Evolutionary conservation across 2,797 vertebrate species (phyloP).

Genomic region (Borostomias antarcticus): DNA sequence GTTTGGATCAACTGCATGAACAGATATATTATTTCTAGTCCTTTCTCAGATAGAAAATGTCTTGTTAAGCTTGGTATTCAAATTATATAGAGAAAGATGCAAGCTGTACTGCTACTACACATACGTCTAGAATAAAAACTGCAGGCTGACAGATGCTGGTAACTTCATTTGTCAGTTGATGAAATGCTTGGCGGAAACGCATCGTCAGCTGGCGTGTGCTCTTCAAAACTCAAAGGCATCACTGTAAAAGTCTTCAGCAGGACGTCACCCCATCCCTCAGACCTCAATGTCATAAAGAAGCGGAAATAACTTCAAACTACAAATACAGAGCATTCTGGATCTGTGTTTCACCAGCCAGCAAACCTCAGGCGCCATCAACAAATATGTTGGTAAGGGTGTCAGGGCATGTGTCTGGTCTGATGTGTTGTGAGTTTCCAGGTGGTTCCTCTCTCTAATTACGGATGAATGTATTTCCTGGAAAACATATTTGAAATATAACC

Average conservation of each 20-base stretch:
- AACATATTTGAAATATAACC: constrained; percentile 77
- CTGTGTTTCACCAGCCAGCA: constrained; percentile 30
- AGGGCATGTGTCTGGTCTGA: constrained; percentile 74
- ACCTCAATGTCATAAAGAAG: not conserved
- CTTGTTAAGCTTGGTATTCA: not conserved
- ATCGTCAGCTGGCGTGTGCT: not conserved
- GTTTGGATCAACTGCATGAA: constrained; percentile 47
- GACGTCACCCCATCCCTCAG: too few relatives aligned
- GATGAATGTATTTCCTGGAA: constrained; percentile 74
- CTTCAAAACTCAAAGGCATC: not conserved
- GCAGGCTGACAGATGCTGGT: not conserved
- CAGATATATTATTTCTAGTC: not conserved
- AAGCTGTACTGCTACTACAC: not conserved
- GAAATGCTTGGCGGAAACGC: not conserved
- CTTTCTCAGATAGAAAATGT: not conserved
- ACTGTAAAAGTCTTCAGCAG: too few relatives aligned
- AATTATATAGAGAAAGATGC: not conserved
- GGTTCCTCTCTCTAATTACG: constrained; percentile 81
- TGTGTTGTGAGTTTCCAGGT: constrained; percentile 77
- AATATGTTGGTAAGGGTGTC: constrained; percentile 60
- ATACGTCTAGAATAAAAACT: not conserved
- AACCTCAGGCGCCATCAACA: constrained; percentile 64
- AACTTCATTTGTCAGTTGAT: not conserved
- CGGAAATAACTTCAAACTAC: not conserved
- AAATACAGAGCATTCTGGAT: constrained; percentile 15